Evolutionary conservation across 2,888 invertebrate species (phyloP).

Genomic region (Pandemis heparana): DNA sequence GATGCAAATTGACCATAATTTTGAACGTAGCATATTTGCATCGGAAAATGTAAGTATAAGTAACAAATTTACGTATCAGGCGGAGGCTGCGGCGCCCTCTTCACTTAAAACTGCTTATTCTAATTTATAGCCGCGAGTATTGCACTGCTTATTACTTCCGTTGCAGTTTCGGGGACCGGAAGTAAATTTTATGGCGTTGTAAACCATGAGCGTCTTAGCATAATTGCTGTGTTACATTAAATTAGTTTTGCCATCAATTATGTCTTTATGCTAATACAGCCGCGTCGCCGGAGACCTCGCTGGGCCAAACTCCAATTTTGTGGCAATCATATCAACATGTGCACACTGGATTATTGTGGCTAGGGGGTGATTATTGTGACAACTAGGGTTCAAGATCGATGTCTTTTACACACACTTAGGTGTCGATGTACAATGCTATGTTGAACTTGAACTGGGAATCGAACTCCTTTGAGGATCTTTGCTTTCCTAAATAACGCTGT

Average conservation of each 20-base stretch:
- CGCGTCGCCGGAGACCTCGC: constrained; percentile 54
- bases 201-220: constrained; percentile 81
- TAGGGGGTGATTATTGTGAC: constrained; percentile 4
- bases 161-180: constrained; percentile 79
- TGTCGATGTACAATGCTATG: not conserved
- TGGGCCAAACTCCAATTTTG: constrained; percentile 56
- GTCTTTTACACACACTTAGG: constrained; percentile 27
- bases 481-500: not conserved
- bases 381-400: constrained; percentile 10
- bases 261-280: constrained; percentile 74
- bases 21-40: constrained; percentile 30
- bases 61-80: constrained; percentile 53
- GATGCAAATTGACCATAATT: constrained; percentile 15
- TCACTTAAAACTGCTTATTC: constrained; percentile 81
- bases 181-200: constrained; percentile 81
- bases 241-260: constrained; percentile 82
- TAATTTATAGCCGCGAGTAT: constrained; percentile 80
- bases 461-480: not conserved
- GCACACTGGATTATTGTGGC: constrained; percentile 32
- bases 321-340: constrained; percentile 47
- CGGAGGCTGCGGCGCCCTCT: constrained; percentile 59
- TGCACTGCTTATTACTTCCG: constrained; percentile 83
- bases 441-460: not conserved
- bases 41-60: constrained; percentile 39
- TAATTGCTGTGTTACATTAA: constrained; percentile 82